Evolutionary conservation across 2,888 invertebrate species (phyloP).

Genomic region (Alcis repandata): DNA sequence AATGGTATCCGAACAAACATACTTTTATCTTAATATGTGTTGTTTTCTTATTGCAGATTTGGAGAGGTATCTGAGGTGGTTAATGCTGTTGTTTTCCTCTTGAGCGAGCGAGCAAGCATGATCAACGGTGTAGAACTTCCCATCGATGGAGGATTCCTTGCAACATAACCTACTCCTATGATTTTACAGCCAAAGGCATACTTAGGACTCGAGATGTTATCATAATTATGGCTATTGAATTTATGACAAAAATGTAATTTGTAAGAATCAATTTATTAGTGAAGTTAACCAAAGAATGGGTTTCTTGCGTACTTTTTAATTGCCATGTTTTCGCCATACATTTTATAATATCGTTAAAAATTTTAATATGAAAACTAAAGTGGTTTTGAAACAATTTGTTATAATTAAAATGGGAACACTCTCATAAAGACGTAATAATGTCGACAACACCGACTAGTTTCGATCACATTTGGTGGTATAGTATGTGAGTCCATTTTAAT

Average conservation of each 20-base stretch:
- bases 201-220: constrained; percentile 35
- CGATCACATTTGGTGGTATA: no score
- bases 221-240: constrained; percentile 22
- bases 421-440: no score
- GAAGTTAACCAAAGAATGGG: constrained; percentile 33
- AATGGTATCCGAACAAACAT: no score
- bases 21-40: no score
- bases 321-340: constrained; percentile 23
- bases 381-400: no score
- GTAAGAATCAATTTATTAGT: constrained; percentile 23
- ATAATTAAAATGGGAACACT: no score
- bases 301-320: constrained; percentile 6
- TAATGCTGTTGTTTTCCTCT: constrained; percentile 91
- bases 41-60: constrained; percentile 75
- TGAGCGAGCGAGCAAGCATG: constrained; percentile 92
- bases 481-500: no score
- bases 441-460: no score
- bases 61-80: constrained; percentile 94
- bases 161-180: constrained; percentile 67
- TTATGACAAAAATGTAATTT: constrained; percentile 19
- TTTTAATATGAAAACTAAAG: neutral
- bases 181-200: constrained; percentile 22
- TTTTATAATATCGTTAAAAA: constrained; percentile 5
- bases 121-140: constrained; percentile 92
- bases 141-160: constrained; percentile 93